Evolutionary conservation across 2,113 vertebrate genomes (phyloP), one percentile per base, ranked within the genome.

Genomic region (Formicarius rufipectus): DNA sequence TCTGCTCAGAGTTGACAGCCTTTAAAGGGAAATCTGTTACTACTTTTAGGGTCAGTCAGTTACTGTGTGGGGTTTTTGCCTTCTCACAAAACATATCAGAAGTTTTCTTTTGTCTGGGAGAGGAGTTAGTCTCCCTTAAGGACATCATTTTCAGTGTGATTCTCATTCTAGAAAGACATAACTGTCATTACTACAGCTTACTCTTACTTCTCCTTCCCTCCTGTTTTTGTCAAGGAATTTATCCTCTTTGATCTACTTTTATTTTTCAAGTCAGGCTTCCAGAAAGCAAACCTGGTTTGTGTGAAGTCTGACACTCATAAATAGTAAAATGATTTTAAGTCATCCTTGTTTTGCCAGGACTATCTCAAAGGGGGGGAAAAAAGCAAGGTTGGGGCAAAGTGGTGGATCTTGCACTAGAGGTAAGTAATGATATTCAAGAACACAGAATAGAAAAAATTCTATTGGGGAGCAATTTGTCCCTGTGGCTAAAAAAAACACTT

Each of bases 11-110:
- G n/a, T n/a, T n/a, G n/a, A n/a, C n/a, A n/a, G n/a, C n/a, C n/a
- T n/a, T n/a, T n/a, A n/a, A n/a, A n/a, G n/a, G n/a, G n/a, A n/a
- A n/a, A n/a, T n/a, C n/a, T n/a, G n/a, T n/a, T n/a, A n/a, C n/a
- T n/a, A n/a, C n/a, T n/a, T n/a, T n/a, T n/a, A n/a, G n/a, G n/a
- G n/a, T n/a, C n/a, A n/a, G n/a, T n/a, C n/a, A n/a, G n/a, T 27
- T 37, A 28, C 2, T n/a, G 19, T 10, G 33, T 58, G 9, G 22
- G 9, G 0, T 1, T 37, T 56, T 68, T 52, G 10, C 11, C 7
- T 30, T 42, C 55, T 49, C 37, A 56, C 3, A 28, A 71, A 86
- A 24, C 33, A 15, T 12, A 16, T 20, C 25, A 45, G n/a, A 84
- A 42, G 20, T 31, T 18, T 56, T 27, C 56, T 53, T 45, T 56